Evolutionary conservation across 1,140 invertebrate species (phyloP), one percentile per base, ranked within the genome.

Genomic region (Drosophila ananassae): DNA sequence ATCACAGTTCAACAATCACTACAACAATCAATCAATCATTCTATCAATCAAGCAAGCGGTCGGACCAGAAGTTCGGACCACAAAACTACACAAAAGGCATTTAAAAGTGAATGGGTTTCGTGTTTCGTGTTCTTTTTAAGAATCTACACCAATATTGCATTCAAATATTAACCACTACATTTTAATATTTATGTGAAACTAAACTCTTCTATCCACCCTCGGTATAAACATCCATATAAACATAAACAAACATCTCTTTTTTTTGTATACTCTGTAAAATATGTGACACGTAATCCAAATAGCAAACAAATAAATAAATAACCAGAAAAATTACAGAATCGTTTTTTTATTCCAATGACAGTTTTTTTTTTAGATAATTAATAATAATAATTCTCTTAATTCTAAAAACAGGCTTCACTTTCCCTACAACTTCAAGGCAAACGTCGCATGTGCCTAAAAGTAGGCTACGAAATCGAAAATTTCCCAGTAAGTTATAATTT

Each of bases 251-350:
- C 50, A 51, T 63, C 72, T 84, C 41, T 79, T 78, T 79, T 67
- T 80, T 41, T 64, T 87, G 82, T 87, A 87, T 87, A 82, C 74
- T 87, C 82, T 87, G 82, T 87, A 87, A 87, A 78, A 87, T 87
- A 87, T 76, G 73, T 76, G 73, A 76, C 62, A 76, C 58, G 46
- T 76, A 76, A 76, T 76, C 63, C 73, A 68, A 67, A 67, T 87
- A 78, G 82, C 62, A 79, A 85, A 75, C 78, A 73, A 82, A 82
- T 44, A 69, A 75, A 66, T 67, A 64, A 75, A 75, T 76, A 76
- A 76, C 61, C 73, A 66, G 54, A 66, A 75, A 28, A 28, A 28
- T 28, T 1, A 28, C 25, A 28, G 5, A 28, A 5, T 6, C 25
- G 25, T 28, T 28, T 28, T 28, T 1, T 6, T 28, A 17, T 17